Evolutionary conservation across 2,888 invertebrate genomes (phyloP).

Genomic region (Horisme vitalbata): DNA sequence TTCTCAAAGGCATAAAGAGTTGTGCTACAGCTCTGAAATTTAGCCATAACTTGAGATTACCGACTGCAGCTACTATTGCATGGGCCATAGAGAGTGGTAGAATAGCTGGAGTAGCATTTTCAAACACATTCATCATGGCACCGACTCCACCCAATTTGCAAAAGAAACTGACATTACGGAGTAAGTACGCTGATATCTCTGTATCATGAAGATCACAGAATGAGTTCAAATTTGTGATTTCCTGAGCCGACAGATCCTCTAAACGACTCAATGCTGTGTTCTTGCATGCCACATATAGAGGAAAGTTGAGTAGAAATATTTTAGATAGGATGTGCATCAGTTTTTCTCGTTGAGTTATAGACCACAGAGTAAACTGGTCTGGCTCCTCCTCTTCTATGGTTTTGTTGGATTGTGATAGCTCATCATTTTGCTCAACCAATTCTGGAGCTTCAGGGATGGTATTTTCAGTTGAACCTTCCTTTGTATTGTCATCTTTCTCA

Average conservation of each 20-base stretch:
- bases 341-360: slow-evolving; percentile 93
- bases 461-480: slow-evolving; percentile 44
- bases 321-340: slow-evolving; percentile 94
- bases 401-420: no score
- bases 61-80: slow-evolving; percentile 94
- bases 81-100: slow-evolving; percentile 95
- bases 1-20: slow-evolving; percentile 93
- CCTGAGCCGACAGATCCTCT: slow-evolving; percentile 92
- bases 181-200: slow-evolving; percentile 94
- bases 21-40: slow-evolving; percentile 95
- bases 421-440: slow-evolving; percentile 40
- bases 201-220: slow-evolving; percentile 97
- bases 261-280: slow-evolving; percentile 91
- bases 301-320: slow-evolving; percentile 93
- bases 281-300: slow-evolving; percentile 93
- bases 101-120: slow-evolving; percentile 86
- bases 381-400: slow-evolving; percentile 32
- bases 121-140: slow-evolving; percentile 94
- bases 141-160: slow-evolving; percentile 95
- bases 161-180: slow-evolving; percentile 96
- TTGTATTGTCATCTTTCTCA: slow-evolving; percentile 42
- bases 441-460: slow-evolving; percentile 44
- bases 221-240: slow-evolving; percentile 89
- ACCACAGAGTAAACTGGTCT: slow-evolving; percentile 84
- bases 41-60: slow-evolving; percentile 96